phyloP scores from a whole-genome alignment of 1,140 invertebrate genomes.

The Myzus persicae region DNA sequence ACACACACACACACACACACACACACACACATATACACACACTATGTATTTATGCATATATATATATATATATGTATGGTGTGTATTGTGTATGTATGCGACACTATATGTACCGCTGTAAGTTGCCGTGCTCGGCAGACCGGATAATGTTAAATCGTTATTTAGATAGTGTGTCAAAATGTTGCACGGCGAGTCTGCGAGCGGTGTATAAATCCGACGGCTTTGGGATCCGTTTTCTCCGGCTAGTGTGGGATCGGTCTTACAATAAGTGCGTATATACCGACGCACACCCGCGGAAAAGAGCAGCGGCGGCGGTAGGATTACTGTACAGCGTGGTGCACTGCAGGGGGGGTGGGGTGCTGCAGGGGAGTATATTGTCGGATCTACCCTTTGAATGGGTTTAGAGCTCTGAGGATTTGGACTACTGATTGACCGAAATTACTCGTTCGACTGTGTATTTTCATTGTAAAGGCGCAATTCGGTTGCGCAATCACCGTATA shows the following conservation, averaged over 20 bases:
- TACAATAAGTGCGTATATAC: constrained; percentile 41
- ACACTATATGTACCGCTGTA: neutral
- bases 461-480: constrained; percentile 17
- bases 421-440: constrained; percentile 56
- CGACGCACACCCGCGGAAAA: neutral
- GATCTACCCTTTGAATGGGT: constrained; percentile 42
- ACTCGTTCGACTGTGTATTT: constrained; percentile 46
- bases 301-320: neutral
- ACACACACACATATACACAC: neutral
- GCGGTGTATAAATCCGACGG: constrained; percentile 31
- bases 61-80: neutral
- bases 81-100: neutral
- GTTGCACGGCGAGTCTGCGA: constrained; percentile 26
- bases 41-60: neutral
- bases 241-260: constrained; percentile 16
- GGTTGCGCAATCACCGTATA: constrained; percentile 15
- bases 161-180: constrained; percentile 48
- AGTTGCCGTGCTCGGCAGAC: constrained; percentile 4
- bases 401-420: constrained; percentile 39
- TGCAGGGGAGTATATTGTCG: constrained; percentile 17
- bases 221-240: constrained; percentile 41
- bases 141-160: constrained; percentile 50
- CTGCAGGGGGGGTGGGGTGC: no score
- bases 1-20: neutral
- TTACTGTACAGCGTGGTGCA: neutral